Evolutionary conservation across 2,113 vertebrate species (phyloP).

Genomic region (Mormoops blainvillei): DNA sequence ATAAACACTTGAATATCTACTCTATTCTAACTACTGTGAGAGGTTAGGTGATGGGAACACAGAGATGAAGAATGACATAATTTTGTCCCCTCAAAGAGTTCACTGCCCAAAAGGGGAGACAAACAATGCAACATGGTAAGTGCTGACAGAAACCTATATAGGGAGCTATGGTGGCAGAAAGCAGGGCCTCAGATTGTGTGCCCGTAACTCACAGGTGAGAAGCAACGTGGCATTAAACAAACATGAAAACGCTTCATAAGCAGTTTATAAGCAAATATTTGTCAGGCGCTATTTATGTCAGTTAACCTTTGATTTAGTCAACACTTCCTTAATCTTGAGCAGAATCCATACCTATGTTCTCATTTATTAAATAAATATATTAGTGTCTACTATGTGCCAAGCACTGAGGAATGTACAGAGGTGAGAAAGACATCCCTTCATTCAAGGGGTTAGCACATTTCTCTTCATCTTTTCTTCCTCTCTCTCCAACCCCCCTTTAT

Average conservation of each 20-base stretch:
- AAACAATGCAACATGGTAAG: neutral
- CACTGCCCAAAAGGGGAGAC: neutral
- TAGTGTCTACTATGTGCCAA: neutral
- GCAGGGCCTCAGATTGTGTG: neutral
- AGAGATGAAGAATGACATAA: neutral
- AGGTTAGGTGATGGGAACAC: neutral
- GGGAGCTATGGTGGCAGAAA: neutral
- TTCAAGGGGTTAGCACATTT: neutral
- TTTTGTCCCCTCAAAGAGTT: neutral
- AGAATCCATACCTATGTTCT: neutral
- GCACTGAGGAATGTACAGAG: neutral
- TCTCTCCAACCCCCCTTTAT: neutral
- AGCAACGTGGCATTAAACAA: neutral
- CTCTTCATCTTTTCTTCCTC: conserved; percentile 1
- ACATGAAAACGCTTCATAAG: conserved; percentile 7
- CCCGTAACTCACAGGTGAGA: neutral
- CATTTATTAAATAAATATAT: neutral
- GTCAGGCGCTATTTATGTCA: neutral
- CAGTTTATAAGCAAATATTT: conserved; percentile 36
- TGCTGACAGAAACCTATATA: neutral
- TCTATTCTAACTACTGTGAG: neutral
- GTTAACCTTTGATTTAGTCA: neutral
- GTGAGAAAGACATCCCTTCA: neutral
- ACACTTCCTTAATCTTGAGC: neutral
- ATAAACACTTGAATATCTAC: conserved; percentile 21